Evolutionary conservation across 2,888 invertebrate species (phyloP).

Genomic region (Cordilura impudica): DNA sequence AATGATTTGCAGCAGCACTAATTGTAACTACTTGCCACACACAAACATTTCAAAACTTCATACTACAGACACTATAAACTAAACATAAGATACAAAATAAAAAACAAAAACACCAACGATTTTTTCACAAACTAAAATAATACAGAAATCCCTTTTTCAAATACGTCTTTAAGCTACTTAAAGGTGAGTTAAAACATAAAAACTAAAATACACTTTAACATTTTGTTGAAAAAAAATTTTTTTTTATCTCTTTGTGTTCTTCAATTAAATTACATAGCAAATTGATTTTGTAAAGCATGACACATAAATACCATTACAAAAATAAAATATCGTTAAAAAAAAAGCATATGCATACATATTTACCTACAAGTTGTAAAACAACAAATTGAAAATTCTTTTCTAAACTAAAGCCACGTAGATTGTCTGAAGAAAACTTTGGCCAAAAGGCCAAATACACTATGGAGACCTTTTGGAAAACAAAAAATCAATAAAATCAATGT

Average conservation of each 20-base stretch:
- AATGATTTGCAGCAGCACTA: slow-evolving; percentile 63
- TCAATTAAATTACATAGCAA: slow-evolving; percentile 77
- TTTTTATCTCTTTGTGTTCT: slow-evolving; percentile 42
- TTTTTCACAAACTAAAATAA: slow-evolving; percentile 1
- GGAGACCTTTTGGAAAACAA: slow-evolving; percentile 53
- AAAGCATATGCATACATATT: slow-evolving; percentile 10
- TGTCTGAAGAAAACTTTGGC: slow-evolving; percentile 6
- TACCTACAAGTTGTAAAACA: slow-evolving; percentile 23
- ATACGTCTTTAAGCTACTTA: slow-evolving; percentile 48
- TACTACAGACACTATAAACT: not conserved
- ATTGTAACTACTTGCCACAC: slow-evolving; percentile 36
- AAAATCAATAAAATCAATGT: slow-evolving; percentile 38
- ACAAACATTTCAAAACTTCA: not conserved
- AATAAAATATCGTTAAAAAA: slow-evolving; percentile 30
- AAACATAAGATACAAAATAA: not conserved
- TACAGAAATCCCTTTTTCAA: not conserved
- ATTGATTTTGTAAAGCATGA: slow-evolving; percentile 72
- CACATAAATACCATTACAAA: slow-evolving; percentile 61
- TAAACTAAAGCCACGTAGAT: slow-evolving; percentile 23
- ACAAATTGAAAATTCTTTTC: slow-evolving; percentile 49
- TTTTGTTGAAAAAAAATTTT: too few species aligned
- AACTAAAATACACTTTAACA: slow-evolving; percentile 45
- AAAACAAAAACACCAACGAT: slow-evolving; percentile 50
- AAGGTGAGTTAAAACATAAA: slow-evolving; percentile 19
- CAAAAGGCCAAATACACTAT: slow-evolving; percentile 51